Conservation (phyloP, 35 echinoderm and acorn worm genomes). For the Apostichopus californicus region DNA sequence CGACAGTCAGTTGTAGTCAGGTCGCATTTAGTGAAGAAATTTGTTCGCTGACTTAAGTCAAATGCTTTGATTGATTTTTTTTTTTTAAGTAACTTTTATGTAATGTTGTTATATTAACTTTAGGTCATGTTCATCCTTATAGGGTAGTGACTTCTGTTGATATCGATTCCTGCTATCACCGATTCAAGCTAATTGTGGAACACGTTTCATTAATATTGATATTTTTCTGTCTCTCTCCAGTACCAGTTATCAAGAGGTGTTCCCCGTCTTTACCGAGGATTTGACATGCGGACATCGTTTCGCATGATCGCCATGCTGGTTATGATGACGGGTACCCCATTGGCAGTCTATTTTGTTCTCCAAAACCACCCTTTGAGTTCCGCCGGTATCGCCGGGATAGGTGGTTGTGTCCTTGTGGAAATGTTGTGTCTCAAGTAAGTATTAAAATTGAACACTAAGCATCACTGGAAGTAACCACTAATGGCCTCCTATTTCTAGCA, state of each 20-base stretch:
- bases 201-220: too few relatives aligned
- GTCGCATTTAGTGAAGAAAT: too few relatives aligned
- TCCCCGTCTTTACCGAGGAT: conserved; percentile 51
- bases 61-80: too few relatives aligned
- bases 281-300: conserved; percentile 59
- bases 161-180: too few relatives aligned
- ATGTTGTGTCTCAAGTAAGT: conserved; percentile 92
- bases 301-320: conserved; percentile 42
- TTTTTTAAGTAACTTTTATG: too few relatives aligned
- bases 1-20: too few relatives aligned
- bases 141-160: too few relatives aligned
- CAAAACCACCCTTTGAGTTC: conserved; percentile 67
- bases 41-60: too few relatives aligned
- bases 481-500: not conserved
- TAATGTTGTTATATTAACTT: too few relatives aligned
- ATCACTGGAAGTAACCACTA: too few relatives aligned
- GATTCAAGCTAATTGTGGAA: too few relatives aligned
- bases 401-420: conserved; percentile 83
- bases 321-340: conserved; percentile 73
- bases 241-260: conserved; percentile 83
- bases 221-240: conserved; percentile 31
- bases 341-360: conserved; percentile 67
- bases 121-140: too few relatives aligned
- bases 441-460: not conserved
- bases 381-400: conserved; percentile 79